Evolutionary conservation across 2,797 vertebrate genomes (phyloP).

Genomic region (Rhabdomys pumilio): DNA sequence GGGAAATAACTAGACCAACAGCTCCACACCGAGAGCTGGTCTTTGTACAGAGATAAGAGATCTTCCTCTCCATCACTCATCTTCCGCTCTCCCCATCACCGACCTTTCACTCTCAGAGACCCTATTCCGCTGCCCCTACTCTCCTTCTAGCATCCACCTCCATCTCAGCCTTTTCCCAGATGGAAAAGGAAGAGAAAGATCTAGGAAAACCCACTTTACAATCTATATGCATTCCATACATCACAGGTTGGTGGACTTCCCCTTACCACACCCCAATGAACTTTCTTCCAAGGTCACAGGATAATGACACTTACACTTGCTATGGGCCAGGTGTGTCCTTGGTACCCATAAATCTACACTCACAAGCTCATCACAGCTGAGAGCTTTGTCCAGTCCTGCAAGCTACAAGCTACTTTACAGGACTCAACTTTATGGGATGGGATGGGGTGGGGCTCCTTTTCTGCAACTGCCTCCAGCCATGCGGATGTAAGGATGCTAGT

Average conservation of each 20-base stretch:
- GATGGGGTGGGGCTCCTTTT: too few relatives aligned
- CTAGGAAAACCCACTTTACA: neutral
- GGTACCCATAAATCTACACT: neutral
- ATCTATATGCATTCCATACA: neutral
- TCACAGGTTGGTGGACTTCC: neutral
- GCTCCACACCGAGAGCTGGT: too few relatives aligned
- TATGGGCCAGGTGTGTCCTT: neutral
- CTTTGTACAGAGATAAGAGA: neutral
- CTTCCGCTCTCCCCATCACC: neutral
- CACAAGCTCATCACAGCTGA: fast-evolving
- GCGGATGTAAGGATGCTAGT: neutral
- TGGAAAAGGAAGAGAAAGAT: neutral
- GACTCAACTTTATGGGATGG: neutral
- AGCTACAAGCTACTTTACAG: neutral
- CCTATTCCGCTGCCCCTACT: neutral
- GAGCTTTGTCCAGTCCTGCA: neutral
- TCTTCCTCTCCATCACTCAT: neutral
- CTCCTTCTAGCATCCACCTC: neutral
- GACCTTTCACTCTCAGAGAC: neutral
- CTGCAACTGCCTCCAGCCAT: neutral
- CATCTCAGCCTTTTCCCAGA: neutral
- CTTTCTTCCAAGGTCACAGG: neutral
- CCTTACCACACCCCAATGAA: neutral
- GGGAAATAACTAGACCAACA: neutral
- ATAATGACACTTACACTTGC: neutral